Percentiles rank a stretch among this genome's conserved stretches.
These are phyloP conservation scores for Aethina tumida DNA, from an alignment of 1,140 invertebrate species.

Conservation along the genomic window DNA sequence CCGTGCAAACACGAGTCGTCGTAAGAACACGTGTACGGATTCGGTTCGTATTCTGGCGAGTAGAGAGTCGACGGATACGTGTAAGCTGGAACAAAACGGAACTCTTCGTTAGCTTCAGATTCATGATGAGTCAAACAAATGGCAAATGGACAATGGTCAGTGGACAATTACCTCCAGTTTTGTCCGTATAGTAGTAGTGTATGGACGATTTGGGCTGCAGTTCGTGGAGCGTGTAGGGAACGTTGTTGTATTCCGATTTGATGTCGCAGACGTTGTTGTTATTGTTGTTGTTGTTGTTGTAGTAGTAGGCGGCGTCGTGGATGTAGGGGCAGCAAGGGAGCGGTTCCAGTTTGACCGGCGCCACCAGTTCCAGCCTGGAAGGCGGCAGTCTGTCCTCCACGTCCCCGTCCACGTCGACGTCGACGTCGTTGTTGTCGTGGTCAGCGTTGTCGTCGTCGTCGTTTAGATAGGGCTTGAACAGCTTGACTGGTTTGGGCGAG, in stretches of 20 bases:
- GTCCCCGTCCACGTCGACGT: slow-evolving; percentile 38
- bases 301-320: slow-evolving; percentile 19
- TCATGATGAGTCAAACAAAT: too few relatives aligned
- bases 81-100: too few relatives aligned
- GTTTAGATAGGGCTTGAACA: slow-evolving; percentile 60
- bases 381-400: slow-evolving; percentile 9
- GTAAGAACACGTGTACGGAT: slow-evolving; percentile 12
- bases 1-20: slow-evolving; percentile 15
- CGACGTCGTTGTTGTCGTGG: slow-evolving; percentile 39
- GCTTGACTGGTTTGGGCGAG: slow-evolving; percentile 39
- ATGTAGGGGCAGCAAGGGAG: slow-evolving; percentile 8
- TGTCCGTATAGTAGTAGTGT: slow-evolving; percentile 23
- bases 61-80: slow-evolving; percentile 30
- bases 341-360: background rate
- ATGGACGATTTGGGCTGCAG: slow-evolving; percentile 23
- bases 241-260: slow-evolving; percentile 18
- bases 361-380: slow-evolving; percentile 22
- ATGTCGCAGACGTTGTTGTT: slow-evolving; percentile 23
- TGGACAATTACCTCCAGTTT: too few relatives aligned
- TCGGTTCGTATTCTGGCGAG: slow-evolving; percentile 14
- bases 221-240: slow-evolving; percentile 27
- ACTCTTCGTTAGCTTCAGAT: slow-evolving; percentile 1
- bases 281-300: slow-evolving; percentile 27
- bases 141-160: too few relatives aligned
- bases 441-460: slow-evolving; percentile 43